Percentiles rank a stretch among this genome's conserved stretches.
Evolutionary conservation across 2,113 vertebrate species (phyloP).

Genomic region (Nothocercus julius): DNA sequence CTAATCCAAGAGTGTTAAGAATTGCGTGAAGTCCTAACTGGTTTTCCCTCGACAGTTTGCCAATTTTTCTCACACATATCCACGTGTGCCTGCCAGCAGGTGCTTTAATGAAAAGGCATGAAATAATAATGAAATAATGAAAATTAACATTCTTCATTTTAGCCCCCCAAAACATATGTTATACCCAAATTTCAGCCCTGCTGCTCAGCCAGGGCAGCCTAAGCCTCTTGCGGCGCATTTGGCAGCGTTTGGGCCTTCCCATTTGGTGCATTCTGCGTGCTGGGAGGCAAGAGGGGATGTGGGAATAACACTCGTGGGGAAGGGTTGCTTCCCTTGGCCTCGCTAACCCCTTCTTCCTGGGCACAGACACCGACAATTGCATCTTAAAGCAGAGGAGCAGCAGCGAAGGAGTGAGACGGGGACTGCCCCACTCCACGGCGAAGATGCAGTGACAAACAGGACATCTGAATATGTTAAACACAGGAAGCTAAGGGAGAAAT

Average conservation of each 20-base stretch:
- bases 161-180: neutral
- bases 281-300: too few relatives aligned
- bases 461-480: neutral
- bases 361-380: neutral
- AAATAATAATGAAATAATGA: too few relatives aligned
- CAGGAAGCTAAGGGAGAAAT: neutral
- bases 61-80: neutral
- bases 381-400: neutral
- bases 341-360: neutral
- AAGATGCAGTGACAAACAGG: neutral
- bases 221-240: neutral
- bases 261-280: neutral
- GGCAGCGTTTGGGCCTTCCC: neutral
- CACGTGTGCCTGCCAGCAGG: neutral
- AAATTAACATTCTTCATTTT: neutral
- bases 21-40: neutral
- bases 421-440: neutral
- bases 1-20: neutral
- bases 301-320: fast-evolving
- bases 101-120: neutral
- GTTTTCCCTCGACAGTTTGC: neutral
- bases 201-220: neutral
- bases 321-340: neutral
- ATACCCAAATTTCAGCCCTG: neutral
- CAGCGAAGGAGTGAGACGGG: neutral